A percentile compares a stretch with the other conserved stretches of the same genome.
phyloP scores from a whole-genome alignment of 1,140 invertebrate species.

The Drosophila equinoxialis region DNA sequence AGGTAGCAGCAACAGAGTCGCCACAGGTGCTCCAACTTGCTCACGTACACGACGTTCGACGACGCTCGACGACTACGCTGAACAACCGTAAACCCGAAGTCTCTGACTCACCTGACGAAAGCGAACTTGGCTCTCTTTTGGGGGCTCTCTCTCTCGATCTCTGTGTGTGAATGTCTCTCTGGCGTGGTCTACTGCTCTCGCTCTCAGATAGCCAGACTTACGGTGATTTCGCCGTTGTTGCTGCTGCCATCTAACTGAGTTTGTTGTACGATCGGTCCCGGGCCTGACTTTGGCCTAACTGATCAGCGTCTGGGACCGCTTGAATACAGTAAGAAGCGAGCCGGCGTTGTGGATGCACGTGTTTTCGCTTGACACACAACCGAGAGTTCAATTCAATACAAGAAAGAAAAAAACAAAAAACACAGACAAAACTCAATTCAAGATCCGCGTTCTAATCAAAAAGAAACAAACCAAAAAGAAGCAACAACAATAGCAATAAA shows the following conservation, averaged over 20 bases:
- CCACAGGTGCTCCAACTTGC: constrained; percentile 45
- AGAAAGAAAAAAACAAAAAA: background rate
- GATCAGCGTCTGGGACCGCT: constrained; percentile 71
- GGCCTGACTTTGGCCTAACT: constrained; percentile 80
- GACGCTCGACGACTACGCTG: background rate
- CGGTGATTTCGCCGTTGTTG: constrained; percentile 65
- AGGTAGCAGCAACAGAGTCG: background rate
- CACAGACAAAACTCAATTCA: constrained; percentile 17
- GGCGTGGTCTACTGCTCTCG: background rate
- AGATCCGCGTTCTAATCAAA: constrained; percentile 23
- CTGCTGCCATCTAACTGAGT: constrained; percentile 65
- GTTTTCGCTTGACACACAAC: constrained; percentile 67
- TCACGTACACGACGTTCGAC: constrained; percentile 12
- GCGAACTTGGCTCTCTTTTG: constrained; percentile 53
- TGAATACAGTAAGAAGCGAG: constrained; percentile 83
- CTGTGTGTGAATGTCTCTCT: background rate
- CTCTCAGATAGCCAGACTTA: constrained; percentile 51
- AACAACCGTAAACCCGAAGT: constrained; percentile 22
- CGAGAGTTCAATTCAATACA: constrained; percentile 23
- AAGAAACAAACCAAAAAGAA: constrained; percentile 13
- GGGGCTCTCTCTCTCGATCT: background rate
- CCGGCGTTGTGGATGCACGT: constrained; percentile 83
- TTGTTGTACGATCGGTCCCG: constrained; percentile 43
- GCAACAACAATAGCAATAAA: constrained; percentile 5
- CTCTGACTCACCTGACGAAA: constrained; percentile 67